Evolutionary conservation across 2,888 invertebrate species (phyloP).

Genomic region (Limenitis camilla): DNA sequence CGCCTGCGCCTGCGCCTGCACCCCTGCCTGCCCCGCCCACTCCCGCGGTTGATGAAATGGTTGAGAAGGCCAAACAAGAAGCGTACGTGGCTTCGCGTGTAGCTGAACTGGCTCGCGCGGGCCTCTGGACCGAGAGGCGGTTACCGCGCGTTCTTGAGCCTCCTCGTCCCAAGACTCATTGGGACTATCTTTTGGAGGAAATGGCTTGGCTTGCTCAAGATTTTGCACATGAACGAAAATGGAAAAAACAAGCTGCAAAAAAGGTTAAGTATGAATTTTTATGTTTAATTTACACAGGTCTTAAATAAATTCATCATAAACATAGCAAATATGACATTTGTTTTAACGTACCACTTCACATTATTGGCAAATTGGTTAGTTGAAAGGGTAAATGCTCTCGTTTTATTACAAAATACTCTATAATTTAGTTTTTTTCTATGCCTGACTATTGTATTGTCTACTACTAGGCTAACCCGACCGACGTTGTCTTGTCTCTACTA

Average conservation of each 20-base stretch:
- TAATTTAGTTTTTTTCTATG: no score
- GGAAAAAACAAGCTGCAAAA: slow-evolving; percentile 96
- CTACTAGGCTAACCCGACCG: no score
- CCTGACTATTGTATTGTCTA: no score
- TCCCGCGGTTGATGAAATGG: slow-evolving; percentile 71
- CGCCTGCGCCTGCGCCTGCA: slow-evolving; percentile 40
- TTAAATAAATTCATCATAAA: no score
- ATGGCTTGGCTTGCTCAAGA: slow-evolving; percentile 99
- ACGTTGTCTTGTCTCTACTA: no score
- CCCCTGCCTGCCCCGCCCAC: slow-evolving; percentile 83
- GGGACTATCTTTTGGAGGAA: slow-evolving; percentile 99
- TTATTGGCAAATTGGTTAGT: no score
- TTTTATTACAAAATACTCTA: no score
- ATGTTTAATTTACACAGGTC: no score
- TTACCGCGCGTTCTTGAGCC: slow-evolving; percentile 95
- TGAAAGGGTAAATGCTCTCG: no score
- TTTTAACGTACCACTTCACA: no score
- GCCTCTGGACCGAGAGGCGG: slow-evolving; percentile 94
- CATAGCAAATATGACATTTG: no score
- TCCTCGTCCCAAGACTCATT: slow-evolving; percentile 92
- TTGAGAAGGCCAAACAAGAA: slow-evolving; percentile 78
- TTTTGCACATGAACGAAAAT: slow-evolving; percentile 97
- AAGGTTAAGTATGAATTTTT: slow-evolving; percentile 72
- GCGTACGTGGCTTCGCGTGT: slow-evolving; percentile 95
- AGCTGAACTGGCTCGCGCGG: no score